Evolutionary conservation across 2,797 vertebrate species (phyloP), one percentile per base, ranked within the genome.

Genomic region (Cirrhinus mrigala): DNA sequence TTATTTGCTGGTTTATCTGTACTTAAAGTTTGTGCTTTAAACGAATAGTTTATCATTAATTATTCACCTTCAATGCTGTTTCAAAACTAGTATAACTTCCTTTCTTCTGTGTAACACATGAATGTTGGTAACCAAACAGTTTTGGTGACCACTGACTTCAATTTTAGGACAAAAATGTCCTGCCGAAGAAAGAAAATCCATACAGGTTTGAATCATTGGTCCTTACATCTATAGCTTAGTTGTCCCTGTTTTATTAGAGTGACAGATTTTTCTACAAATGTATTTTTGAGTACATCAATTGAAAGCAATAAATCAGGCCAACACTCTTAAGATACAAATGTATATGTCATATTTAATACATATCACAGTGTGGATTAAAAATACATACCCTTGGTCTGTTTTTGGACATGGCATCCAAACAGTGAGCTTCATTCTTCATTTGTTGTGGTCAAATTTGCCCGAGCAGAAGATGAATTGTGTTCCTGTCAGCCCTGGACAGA

Each of bases 401-500:
- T 84, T 20, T 79, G 33, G 24, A 15, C 20, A 50, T 18, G 37
- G 1, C n/a, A 4, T 74, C 12, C 27, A 64, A 27, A 81, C 20
- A 74, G 16, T 54, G 22, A 52, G n/a, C 48, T 79, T 33, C 12
- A 20, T 76, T 88, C 52, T 77, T 79, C 75, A 70, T 56, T 68
- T 64, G 70, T 73, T 44, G 75, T 68, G 58, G 58, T 74, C 3
- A 76, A 58, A 60, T 83, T 81, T 66, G 70, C 50, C 82, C 0
- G 15, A 81, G 70, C 66, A 85, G 37, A 71, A 80, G 66, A 86
- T 83, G 70, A 76, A 76, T 76, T 80, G 70, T 80, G 87, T 83
- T 64, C 62, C 58, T 70, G 68, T 88, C 77, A 88, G 60, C 81
- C 54, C 58, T 76, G 68, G 70, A 85, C 85, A 89, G 80, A 87